Evolutionary conservation across 2,113 vertebrate species (phyloP).

Genomic region (Actenoides hombroni): DNA sequence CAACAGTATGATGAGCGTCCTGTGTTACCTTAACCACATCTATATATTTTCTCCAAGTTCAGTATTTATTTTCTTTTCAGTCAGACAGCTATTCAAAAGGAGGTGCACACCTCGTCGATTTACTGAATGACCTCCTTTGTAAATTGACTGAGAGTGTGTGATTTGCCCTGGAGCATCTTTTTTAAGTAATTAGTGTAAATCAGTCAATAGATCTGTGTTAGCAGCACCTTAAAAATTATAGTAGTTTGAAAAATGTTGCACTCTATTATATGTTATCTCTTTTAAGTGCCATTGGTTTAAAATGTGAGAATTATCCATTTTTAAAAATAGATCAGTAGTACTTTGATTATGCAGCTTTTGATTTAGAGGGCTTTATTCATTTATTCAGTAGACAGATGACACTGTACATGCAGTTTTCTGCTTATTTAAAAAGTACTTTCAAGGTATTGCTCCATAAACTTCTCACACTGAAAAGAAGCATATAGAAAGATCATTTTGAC

Average conservation of each 20-base stretch:
- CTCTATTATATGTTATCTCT: not conserved
- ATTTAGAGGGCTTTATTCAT: not conserved
- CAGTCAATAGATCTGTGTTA: slow-evolving; percentile 41
- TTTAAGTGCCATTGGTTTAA: slow-evolving; percentile 29
- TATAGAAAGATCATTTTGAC: not conserved
- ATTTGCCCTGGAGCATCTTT: slow-evolving; percentile 53
- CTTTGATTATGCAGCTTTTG: slow-evolving; percentile 2
- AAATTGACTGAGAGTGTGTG: slow-evolving; percentile 19
- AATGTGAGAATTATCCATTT: not conserved
- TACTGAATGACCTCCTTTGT: slow-evolving; percentile 11
- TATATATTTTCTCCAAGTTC: not conserved
- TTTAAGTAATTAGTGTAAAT: slow-evolving; percentile 52
- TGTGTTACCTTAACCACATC: not conserved
- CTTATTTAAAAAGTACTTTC: not conserved
- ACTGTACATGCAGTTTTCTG: not conserved
- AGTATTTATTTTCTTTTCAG: slow-evolving; percentile 20
- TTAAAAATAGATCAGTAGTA: not conserved
- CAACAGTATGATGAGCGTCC: not conserved
- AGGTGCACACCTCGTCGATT: not conserved
- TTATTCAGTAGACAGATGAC: not conserved
- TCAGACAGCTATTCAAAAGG: not conserved
- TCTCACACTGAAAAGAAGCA: not conserved
- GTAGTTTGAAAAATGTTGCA: slow-evolving; percentile 9
- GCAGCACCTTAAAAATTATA: not conserved
- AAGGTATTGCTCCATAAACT: not conserved